Conservation (phyloP, 2,797 vertebrate species). For the Helarctos malayanus region DNA sequence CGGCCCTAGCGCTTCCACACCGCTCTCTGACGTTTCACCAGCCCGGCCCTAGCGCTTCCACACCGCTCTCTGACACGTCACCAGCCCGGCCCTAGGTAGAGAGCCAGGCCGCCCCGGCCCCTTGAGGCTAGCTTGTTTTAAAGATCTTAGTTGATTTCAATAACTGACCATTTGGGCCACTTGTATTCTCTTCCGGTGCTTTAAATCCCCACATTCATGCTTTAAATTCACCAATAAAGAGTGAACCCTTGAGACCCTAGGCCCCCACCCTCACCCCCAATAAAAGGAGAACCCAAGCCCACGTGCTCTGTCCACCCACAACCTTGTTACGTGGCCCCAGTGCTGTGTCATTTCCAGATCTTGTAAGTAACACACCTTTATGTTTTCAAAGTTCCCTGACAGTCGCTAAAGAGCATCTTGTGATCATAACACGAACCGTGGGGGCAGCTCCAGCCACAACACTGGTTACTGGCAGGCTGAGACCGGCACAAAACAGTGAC, state of each 20-base stretch:
- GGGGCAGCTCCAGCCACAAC: not conserved
- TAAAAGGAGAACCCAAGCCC: not conserved
- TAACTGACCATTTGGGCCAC: not conserved
- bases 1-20: not conserved
- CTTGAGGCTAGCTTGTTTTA: not conserved
- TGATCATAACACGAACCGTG: not conserved
- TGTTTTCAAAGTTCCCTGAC: not conserved
- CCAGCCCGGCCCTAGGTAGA: not conserved
- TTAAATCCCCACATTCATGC: no score
- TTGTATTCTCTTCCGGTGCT: not conserved
- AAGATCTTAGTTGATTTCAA: not conserved
- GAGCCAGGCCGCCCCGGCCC: not conserved
- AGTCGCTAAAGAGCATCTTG: not conserved
- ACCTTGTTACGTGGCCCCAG: not conserved
- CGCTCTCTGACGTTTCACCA: rapidly evolving
- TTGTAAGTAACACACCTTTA: not conserved
- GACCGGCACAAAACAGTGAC: not conserved
- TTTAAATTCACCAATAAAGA: not conserved
- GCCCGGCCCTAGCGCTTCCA: not conserved
- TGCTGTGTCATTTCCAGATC: no score
- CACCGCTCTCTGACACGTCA: rapidly evolving
- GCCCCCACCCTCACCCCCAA: not conserved
- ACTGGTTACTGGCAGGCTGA: not conserved
- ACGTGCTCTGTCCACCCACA: not conserved
- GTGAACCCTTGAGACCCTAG: not conserved